Evolutionary conservation across 2,888 invertebrate species (phyloP).

Genomic region (Nomada flava): DNA sequence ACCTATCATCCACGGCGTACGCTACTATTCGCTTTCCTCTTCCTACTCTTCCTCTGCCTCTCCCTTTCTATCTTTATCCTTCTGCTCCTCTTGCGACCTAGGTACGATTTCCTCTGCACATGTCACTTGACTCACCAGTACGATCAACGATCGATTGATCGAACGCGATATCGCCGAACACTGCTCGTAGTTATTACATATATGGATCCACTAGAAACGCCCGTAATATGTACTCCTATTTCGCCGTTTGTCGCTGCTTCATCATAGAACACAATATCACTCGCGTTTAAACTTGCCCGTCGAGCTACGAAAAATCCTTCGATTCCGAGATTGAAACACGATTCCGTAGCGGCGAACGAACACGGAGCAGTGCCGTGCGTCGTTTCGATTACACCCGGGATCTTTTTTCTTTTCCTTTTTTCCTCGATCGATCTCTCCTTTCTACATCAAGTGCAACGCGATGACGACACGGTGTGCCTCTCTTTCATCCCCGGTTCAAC

Average conservation of each 20-base stretch:
- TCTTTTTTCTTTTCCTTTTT: not conserved
- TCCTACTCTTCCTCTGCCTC: not conserved
- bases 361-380: not conserved
- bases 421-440: slow-evolving; percentile 6
- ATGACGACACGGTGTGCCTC: not conserved
- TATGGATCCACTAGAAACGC: slow-evolving; percentile 25
- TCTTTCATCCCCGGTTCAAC: not conserved
- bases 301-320: not conserved
- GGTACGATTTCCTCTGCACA: slow-evolving; percentile 12
- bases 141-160: slow-evolving; percentile 12
- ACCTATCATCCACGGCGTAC: slow-evolving; percentile 19
- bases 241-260: not conserved
- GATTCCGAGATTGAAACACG: slow-evolving; percentile 11
- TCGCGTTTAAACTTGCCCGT: not conserved
- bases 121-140: slow-evolving; percentile 16
- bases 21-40: not conserved
- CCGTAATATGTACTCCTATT: not conserved
- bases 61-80: not conserved
- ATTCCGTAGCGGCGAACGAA: slow-evolving; percentile 5
- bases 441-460: slow-evolving; percentile 8
- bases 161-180: too few relatives aligned
- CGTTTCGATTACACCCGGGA: slow-evolving; percentile 17
- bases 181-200: too few relatives aligned
- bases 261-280: not conserved
- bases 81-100: not conserved